phyloP scores from a whole-genome alignment of 2,888 invertebrate species.

The Nysson spinosus region DNA sequence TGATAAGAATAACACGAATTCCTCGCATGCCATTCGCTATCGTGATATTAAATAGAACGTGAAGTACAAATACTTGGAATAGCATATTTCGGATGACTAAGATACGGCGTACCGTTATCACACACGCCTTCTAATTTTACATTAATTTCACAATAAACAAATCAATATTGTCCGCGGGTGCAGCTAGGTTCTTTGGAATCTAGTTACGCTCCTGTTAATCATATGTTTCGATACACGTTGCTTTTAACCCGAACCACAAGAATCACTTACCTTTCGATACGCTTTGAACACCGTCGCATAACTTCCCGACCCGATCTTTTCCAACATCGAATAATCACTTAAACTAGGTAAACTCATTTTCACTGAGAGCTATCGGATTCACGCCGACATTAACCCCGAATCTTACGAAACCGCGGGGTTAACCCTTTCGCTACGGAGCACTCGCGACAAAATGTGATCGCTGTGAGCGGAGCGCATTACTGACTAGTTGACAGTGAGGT shows the following conservation, averaged over 20 bases:
- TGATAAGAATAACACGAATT: too few relatives aligned
- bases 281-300: slow-evolving; percentile 93
- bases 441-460: too few relatives aligned
- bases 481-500: too few relatives aligned
- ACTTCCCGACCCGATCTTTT: slow-evolving; percentile 89
- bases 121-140: background rate
- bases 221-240: slow-evolving; percentile 22
- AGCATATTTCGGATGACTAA: too few relatives aligned
- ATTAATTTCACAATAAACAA: background rate
- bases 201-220: slow-evolving; percentile 30
- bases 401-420: slow-evolving; percentile 17
- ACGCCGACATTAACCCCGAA: slow-evolving; percentile 27
- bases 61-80: too few relatives aligned
- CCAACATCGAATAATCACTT: slow-evolving; percentile 84
- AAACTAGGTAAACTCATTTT: slow-evolving; percentile 81
- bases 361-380: slow-evolving; percentile 8
- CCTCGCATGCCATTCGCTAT: too few relatives aligned
- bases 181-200: background rate
- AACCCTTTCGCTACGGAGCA: too few relatives aligned
- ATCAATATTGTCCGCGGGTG: background rate
- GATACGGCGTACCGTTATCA: too few relatives aligned
- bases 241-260: too few relatives aligned
- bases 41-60: too few relatives aligned
- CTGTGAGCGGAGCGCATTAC: too few relatives aligned
- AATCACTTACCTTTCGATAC: slow-evolving; percentile 82